Evolutionary conservation across 2,797 vertebrate species (phyloP).

Genomic region (Tenualosa thibaudeaui): DNA sequence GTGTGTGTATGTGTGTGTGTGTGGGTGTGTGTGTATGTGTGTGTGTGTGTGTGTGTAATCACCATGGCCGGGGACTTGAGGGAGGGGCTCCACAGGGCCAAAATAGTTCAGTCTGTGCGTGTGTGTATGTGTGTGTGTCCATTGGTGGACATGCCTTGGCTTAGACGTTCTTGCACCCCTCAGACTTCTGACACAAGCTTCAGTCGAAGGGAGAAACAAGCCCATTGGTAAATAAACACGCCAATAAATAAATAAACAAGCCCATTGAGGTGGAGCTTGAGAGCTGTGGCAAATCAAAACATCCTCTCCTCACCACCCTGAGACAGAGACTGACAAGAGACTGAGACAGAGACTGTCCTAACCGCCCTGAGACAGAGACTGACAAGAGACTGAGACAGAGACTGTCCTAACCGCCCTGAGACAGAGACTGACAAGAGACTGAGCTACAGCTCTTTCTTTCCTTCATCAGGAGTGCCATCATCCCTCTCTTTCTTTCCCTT

Average conservation of each 20-base stretch:
- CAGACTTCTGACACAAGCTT: background rate
- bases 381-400: no score
- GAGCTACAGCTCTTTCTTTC: no score
- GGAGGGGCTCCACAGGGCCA: conserved; percentile 64
- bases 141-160: no score
- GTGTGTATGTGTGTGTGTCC: background rate
- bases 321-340: no score
- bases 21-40: no score
- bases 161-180: no score
- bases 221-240: background rate
- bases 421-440: no score
- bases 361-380: no score
- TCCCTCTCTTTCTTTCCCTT: background rate
- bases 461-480: no score
- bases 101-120: conserved; percentile 51
- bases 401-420: no score
- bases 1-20: no score
- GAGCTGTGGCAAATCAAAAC: background rate
- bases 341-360: no score
- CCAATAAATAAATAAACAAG: background rate
- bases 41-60: background rate
- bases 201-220: background rate
- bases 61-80: conserved; percentile 15
- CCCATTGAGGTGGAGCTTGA: background rate
- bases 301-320: background rate